Evolutionary conservation across 1,140 invertebrate genomes (phyloP).

Genomic region (Globodera rostochiensis): DNA sequence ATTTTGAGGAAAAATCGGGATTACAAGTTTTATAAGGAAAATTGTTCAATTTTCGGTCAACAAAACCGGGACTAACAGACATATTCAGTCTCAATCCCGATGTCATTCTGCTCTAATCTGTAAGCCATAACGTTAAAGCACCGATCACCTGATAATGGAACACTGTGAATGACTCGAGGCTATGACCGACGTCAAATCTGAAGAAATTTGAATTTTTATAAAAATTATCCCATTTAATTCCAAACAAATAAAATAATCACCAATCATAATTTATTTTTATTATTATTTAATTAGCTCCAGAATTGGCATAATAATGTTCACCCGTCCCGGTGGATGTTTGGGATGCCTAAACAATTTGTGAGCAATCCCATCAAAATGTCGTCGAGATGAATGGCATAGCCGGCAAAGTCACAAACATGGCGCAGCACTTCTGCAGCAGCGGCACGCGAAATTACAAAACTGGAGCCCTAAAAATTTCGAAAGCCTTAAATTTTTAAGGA

Average conservation of each 20-base stretch:
- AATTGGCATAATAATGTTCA: conserved; percentile 52
- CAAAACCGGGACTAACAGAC: too few relatives aligned
- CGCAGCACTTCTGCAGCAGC: conserved; percentile 49
- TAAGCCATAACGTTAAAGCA: too few relatives aligned
- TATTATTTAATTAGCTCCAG: neutral
- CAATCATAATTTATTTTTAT: neutral
- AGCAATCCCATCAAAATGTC: conserved; percentile 63
- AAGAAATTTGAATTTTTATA: neutral
- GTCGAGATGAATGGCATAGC: conserved; percentile 55
- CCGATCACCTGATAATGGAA: conserved; percentile 59
- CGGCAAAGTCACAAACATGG: conserved; percentile 60
- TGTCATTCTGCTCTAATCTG: neutral
- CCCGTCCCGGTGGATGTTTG: conserved; percentile 56
- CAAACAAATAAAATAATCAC: neutral
- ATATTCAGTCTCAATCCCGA: neutral
- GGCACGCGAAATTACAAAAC: conserved; percentile 52
- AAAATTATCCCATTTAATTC: neutral
- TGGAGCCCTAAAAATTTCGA: conserved; percentile 53
- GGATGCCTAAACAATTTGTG: conserved; percentile 57
- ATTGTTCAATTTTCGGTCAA: too few relatives aligned
- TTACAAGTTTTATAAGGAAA: too few relatives aligned
- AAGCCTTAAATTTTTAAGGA: neutral
- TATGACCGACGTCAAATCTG: conserved; percentile 27
- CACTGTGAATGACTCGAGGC: conserved; percentile 57
- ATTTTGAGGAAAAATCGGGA: too few relatives aligned